A percentile compares a stretch with the other conserved stretches of the same genome.
Evolutionary conservation across 2,888 invertebrate genomes (phyloP).

Genomic region (Amphipyra berbera): DNA sequence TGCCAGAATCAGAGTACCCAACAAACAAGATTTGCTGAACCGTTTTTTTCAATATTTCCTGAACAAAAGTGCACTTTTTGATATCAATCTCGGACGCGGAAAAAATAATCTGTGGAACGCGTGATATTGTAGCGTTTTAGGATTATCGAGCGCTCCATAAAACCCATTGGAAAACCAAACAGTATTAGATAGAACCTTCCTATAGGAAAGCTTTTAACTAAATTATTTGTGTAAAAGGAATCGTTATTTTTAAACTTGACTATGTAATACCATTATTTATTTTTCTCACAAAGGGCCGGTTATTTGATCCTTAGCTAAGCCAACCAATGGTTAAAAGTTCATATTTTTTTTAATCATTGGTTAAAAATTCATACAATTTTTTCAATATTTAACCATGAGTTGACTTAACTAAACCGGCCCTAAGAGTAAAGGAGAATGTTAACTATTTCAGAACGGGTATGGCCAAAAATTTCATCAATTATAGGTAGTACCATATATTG

Average conservation of each 20-base stretch:
- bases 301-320: too few species aligned
- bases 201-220: constrained; percentile 43
- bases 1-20: constrained; percentile 6
- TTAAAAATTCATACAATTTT: too few species aligned
- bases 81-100: constrained; percentile 27
- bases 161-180: constrained; percentile 44
- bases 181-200: constrained; percentile 22
- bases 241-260: constrained; percentile 13
- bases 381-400: too few species aligned
- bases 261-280: constrained; percentile 24
- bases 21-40: constrained; percentile 7
- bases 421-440: too few species aligned
- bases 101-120: constrained; percentile 35
- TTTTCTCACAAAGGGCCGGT: constrained; percentile 2
- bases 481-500: too few species aligned
- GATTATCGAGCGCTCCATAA: constrained; percentile 39
- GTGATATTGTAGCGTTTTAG: constrained; percentile 44
- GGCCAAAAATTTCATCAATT: too few species aligned
- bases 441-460: too few species aligned
- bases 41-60: constrained; percentile 14
- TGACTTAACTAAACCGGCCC: too few species aligned
- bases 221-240: constrained; percentile 36
- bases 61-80: constrained; percentile 36
- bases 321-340: too few species aligned
- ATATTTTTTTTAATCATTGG: constrained; percentile 3